A percentile compares a stretch with the other conserved stretches of the same genome.
Evolutionary conservation across 2,797 vertebrate species (phyloP).

Genomic region (Tangara arthus): DNA sequence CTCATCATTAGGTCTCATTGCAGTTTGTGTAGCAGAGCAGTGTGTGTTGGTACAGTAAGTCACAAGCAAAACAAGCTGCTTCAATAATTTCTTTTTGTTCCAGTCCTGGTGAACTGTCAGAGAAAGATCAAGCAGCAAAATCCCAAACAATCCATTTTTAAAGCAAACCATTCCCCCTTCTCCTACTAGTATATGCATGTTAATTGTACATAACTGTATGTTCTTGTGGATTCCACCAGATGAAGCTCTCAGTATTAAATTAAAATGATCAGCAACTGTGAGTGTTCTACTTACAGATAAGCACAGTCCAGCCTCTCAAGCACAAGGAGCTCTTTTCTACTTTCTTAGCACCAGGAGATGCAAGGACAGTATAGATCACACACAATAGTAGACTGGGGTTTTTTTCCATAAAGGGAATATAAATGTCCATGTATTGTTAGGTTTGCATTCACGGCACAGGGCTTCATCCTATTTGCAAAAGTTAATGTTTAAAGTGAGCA

Average conservation of each 20-base stretch:
- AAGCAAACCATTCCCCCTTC: background rate
- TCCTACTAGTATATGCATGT: background rate
- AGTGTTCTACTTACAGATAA: background rate
- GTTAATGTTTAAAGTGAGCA: background rate
- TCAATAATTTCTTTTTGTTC: background rate
- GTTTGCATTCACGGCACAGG: background rate
- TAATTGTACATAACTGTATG: background rate
- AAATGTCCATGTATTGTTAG: background rate
- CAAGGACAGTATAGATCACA: background rate
- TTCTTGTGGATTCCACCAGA: background rate
- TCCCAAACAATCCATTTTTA: background rate
- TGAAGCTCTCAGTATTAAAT: background rate
- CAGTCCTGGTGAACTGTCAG: background rate
- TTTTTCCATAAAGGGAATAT: background rate
- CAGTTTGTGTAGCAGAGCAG: slow-evolving; percentile 77
- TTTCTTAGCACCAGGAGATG: background rate
- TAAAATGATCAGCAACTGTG: background rate
- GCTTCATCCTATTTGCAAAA: background rate
- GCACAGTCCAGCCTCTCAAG: background rate
- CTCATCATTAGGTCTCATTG: slow-evolving; percentile 84
- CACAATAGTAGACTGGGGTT: background rate
- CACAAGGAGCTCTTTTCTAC: background rate
- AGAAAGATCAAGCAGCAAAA: background rate
- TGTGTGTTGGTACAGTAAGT: slow-evolving; percentile 85
- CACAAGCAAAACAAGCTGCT: background rate